These are phyloP conservation scores for Siphlonurus alternatus DNA, from an alignment of 2,888 invertebrate species.

Conservation along the genomic window DNA sequence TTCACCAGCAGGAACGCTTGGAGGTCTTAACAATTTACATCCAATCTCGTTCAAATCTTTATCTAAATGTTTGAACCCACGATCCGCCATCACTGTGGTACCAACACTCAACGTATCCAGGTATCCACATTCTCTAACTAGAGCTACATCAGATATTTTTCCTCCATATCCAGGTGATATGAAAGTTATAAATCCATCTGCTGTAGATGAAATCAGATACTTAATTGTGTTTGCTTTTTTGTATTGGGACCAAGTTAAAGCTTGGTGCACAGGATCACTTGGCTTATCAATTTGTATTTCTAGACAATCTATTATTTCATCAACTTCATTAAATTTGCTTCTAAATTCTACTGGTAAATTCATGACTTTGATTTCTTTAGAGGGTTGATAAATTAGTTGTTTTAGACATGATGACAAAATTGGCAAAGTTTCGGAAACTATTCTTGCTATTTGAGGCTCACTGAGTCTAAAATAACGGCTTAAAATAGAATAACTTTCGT, in stretches of 20 bases:
- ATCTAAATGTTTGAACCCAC: conserved; percentile 8
- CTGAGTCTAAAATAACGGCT: too few relatives aligned
- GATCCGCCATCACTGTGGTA: conserved; percentile 5
- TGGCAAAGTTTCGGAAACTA: too few relatives aligned
- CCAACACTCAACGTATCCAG: conserved; percentile 4
- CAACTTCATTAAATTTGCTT: too few relatives aligned
- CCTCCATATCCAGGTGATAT: conserved; percentile 1
- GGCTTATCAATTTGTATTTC: conserved; percentile 13
- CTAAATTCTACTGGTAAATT: too few relatives aligned
- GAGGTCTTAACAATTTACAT: conserved; percentile 5
- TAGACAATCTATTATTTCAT: conserved; percentile 12
- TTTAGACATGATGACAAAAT: too few relatives aligned
- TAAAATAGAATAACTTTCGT: too few relatives aligned
- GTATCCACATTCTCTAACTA: conserved; percentile 4
- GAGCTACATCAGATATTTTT: not conserved
- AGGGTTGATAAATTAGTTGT: too few relatives aligned
- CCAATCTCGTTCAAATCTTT: not conserved
- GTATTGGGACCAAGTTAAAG: conserved; percentile 11
- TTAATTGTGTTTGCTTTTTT: conserved; percentile 12
- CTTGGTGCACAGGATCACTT: conserved; percentile 8
- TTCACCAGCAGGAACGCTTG: conserved; percentile 2
- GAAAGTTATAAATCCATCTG: conserved; percentile 1
- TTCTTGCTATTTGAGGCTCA: too few relatives aligned
- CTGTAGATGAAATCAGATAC: conserved; percentile 8
- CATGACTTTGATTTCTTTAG: too few relatives aligned